These are phyloP conservation scores for Mionectes olivaceus DNA, from an alignment of 2,797 vertebrate species.

Conservation along the genomic window DNA sequence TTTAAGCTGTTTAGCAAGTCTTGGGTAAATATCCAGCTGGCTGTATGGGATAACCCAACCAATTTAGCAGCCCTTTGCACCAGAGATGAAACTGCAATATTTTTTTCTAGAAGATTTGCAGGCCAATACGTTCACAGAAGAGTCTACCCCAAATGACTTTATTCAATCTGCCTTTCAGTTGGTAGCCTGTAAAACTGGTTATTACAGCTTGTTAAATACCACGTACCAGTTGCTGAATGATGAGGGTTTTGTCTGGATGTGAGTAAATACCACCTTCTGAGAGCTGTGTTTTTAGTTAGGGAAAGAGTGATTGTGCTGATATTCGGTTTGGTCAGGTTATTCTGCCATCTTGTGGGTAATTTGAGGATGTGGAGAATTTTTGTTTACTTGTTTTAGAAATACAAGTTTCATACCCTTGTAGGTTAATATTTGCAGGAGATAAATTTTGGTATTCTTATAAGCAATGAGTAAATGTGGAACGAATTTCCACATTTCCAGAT, in stretches of 20 bases:
- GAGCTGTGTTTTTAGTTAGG: neutral
- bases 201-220: neutral
- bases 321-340: neutral
- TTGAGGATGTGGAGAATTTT: neutral
- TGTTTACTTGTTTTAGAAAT: neutral
- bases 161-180: neutral
- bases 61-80: neutral
- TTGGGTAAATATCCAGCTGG: neutral
- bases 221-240: neutral
- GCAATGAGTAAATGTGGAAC: neutral
- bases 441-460: neutral
- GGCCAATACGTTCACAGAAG: neutral
- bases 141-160: neutral
- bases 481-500: neutral
- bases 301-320: neutral
- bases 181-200: neutral
- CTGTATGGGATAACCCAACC: neutral
- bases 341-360: conserved; percentile 58
- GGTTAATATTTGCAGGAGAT: neutral
- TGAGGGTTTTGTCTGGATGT: neutral
- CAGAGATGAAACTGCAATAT: neutral
- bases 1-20: neutral
- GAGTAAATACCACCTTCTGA: neutral
- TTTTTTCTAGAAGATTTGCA: neutral
- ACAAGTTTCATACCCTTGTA: fast-evolving